These are phyloP conservation scores for Metridium senile DNA, from an alignment of 92 coral and sea anemone species.

Conservation along the genomic window DNA sequence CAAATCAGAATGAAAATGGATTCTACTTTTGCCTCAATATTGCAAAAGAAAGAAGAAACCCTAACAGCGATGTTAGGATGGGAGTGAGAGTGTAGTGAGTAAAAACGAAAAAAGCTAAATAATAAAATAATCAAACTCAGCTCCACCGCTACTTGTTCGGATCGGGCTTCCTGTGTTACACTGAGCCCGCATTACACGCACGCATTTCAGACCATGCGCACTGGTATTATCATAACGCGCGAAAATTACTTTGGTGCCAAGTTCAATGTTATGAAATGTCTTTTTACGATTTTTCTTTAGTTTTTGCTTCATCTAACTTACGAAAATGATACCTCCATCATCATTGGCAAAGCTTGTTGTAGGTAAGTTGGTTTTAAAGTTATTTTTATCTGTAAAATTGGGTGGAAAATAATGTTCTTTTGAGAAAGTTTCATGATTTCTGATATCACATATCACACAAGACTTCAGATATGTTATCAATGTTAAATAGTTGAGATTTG, in stretches of 20 bases:
- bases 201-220: slow-evolving; percentile 13
- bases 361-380: slow-evolving; percentile 42
- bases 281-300: neutral
- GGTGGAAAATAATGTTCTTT: neutral
- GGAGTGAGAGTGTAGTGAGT: too few species aligned
- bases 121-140: too few species aligned
- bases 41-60: too few species aligned
- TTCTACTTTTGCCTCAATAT: too few species aligned
- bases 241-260: neutral
- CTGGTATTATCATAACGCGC: slow-evolving; percentile 7
- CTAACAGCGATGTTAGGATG: too few species aligned
- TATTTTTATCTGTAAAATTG: neutral
- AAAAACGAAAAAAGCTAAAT: too few species aligned
- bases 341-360: slow-evolving; percentile 56
- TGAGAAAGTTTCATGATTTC: neutral
- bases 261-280: neutral
- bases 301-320: neutral
- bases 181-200: slow-evolving; percentile 1
- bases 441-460: neutral
- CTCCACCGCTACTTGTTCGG: neutral
- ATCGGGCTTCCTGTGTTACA: neutral
- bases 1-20: too few species aligned
- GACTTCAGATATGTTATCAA: neutral
- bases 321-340: slow-evolving; percentile 26
- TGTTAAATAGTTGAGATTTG: too few species aligned